Conservation (phyloP, 2,113 vertebrate species). For the Petromus typicus region DNA sequence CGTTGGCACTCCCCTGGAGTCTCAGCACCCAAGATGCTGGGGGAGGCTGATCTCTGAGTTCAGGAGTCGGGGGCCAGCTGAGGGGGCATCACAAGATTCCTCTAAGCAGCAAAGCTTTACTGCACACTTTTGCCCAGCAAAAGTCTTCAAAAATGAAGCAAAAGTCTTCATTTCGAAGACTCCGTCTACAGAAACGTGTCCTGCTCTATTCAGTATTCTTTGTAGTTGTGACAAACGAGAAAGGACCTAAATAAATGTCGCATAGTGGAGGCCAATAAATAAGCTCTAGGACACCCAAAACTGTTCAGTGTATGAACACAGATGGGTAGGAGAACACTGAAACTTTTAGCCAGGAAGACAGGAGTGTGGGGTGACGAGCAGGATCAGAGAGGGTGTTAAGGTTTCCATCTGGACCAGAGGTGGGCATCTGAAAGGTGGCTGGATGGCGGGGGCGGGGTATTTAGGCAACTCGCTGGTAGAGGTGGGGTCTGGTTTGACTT, state of each 20-base stretch:
- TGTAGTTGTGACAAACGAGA: background rate
- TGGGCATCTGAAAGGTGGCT: background rate
- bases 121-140: background rate
- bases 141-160: too few relatives aligned
- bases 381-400: too few relatives aligned
- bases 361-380: background rate
- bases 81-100: background rate
- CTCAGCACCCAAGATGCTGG: background rate
- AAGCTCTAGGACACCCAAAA: background rate
- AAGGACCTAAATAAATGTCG: background rate
- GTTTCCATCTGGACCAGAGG: background rate
- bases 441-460: background rate
- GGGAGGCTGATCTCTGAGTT: background rate
- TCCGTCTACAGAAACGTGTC: background rate
- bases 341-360: background rate
- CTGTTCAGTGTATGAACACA: background rate
- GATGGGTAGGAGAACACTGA: rapidly evolving
- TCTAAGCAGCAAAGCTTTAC: background rate
- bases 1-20: background rate
- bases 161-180: background rate
- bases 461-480: background rate
- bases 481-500: background rate
- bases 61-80: background rate
- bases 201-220: background rate
- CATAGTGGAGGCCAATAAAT: background rate